Base-by-base conservation (phyloP, 2,888 invertebrate genomes). In the Spilosoma lubricipeda region DNA sequence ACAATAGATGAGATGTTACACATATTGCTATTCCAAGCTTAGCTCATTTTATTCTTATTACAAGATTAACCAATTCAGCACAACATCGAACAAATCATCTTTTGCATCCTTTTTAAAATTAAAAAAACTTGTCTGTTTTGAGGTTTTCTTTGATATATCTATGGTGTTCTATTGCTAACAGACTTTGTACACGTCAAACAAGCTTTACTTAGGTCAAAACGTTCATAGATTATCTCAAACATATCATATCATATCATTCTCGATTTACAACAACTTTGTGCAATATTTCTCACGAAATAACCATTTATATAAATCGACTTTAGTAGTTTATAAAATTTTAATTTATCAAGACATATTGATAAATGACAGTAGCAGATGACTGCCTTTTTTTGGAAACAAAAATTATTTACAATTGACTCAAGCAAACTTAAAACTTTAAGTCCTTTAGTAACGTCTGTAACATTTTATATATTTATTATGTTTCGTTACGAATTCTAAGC, bases 121-220 rank as follows among this genome's bases (percentile, higher is more conserved):
- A 63, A 63, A 30, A 63, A 56, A 13, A 27, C 11, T n/a, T 56
- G n/a, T n/a, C 56, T 56, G 30, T 63, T 18, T 18, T 30, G 30
- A 18, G 30, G 36, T 67, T 36, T 36, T 13, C 39, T 66, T 11
- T 67, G 67, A 67, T 67, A 67, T 33, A 48, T 45, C 45, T 67
- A 67, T 48, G 30, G 48, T 48, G 48, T 48, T 48, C 75, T 77
- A 74, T 39, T 45, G 63, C 66, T 52, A 7, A 11, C 65, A 77
- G 74, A 75, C 11, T 77, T 73, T 72, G 75, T 82, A 75, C 36
- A 75, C 52, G 69, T 74, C 73, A 30, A 30, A 27, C 18, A 67
- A 15, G 30, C 20, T 11, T 27, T 39, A 27, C 27, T 5, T 45
- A 20, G 45, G 30, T 52, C 45, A 8, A 45, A 20, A 30, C 4